Evolutionary conservation across 2,888 invertebrate genomes (phyloP).

Genomic region (Byasa hedistus): DNA sequence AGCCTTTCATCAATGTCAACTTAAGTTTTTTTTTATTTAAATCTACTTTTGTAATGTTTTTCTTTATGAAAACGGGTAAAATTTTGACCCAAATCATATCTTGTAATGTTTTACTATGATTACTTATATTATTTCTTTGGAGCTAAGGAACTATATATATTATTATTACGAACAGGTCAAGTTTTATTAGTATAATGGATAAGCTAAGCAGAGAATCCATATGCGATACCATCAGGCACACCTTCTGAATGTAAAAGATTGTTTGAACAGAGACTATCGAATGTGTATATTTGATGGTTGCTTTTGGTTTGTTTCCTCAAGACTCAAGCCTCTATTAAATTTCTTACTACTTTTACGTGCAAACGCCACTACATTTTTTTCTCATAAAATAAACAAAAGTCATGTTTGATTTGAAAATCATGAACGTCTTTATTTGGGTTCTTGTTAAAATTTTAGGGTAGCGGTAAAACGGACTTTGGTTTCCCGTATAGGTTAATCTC

Average conservation of each 20-base stretch:
- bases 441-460: constrained; percentile 11
- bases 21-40: constrained; percentile 4
- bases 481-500: constrained; percentile 73
- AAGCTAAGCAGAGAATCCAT: background rate
- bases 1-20: constrained; percentile 20
- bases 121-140: background rate
- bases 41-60: background rate
- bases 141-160: background rate
- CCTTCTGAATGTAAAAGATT: too few relatives aligned
- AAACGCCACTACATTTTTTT: background rate
- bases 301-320: background rate
- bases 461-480: constrained; percentile 36
- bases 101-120: background rate
- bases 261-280: background rate
- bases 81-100: background rate
- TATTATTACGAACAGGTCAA: too few relatives aligned
- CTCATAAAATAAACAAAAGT: background rate
- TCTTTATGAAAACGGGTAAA: background rate
- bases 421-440: constrained; percentile 9
- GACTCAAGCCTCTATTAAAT: background rate
- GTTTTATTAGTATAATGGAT: too few relatives aligned
- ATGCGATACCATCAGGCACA: background rate
- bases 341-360: background rate
- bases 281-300: background rate
- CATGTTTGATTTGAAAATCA: constrained; percentile 33